Percentiles rank a stretch among this genome's conserved stretches.
Evolutionary conservation across 2,113 vertebrate genomes (phyloP).

Genomic region (Onychorhynchus coronatus): DNA sequence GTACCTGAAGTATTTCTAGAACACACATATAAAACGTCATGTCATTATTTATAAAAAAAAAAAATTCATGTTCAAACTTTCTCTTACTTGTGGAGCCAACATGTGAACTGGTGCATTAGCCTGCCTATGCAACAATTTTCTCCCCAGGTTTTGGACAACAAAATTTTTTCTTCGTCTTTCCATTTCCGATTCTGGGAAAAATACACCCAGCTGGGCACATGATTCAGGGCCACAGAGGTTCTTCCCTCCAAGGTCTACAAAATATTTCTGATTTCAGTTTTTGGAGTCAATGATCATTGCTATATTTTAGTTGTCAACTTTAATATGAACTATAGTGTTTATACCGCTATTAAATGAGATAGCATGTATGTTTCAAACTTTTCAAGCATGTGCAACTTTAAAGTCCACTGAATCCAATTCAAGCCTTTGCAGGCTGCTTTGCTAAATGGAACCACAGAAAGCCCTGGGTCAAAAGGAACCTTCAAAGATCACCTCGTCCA

Average conservation of each 20-base stretch:
- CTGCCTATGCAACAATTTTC: background rate
- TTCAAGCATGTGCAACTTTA: background rate
- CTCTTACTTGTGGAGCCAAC: background rate
- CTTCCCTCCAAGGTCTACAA: background rate
- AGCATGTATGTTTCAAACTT: background rate
- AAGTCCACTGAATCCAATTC: background rate
- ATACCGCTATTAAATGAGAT: background rate
- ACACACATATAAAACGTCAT: background rate
- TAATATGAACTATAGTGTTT: background rate
- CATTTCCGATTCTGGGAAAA: background rate
- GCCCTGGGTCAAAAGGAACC: background rate
- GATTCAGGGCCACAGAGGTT: background rate
- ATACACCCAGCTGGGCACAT: background rate
- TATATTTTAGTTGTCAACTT: background rate
- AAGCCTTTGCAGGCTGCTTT: background rate
- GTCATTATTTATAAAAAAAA: background rate
- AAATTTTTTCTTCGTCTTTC: background rate
- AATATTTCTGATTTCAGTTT: background rate
- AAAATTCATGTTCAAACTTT: background rate
- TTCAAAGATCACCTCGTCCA: background rate
- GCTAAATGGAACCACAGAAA: background rate
- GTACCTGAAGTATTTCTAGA: background rate
- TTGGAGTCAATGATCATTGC: background rate
- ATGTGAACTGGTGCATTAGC: background rate
- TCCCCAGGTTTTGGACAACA: background rate